A percentile compares a stretch with the other conserved stretches of the same genome.
Conservation (phyloP, 2,113 vertebrate species). For the Elachura formosa region DNA sequence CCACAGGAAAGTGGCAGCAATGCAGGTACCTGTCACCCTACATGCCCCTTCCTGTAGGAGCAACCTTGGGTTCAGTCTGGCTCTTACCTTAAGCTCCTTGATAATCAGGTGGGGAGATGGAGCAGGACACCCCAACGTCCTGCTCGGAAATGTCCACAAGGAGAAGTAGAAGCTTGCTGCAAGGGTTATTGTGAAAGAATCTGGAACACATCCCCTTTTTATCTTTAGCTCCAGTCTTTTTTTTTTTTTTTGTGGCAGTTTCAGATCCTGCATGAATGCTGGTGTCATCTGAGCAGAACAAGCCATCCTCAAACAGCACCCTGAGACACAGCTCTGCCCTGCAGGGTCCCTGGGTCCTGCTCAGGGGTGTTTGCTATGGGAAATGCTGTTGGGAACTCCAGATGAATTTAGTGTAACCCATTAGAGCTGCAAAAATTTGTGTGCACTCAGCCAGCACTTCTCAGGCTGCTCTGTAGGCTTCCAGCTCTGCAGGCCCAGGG, state of each 20-base stretch:
- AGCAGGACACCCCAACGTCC: neutral
- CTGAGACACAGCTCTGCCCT: neutral
- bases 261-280: neutral
- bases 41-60: fast-evolving
- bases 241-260: neutral
- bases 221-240: neutral
- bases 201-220: constrained; percentile 25
- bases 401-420: neutral
- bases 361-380: neutral
- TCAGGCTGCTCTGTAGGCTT: fast-evolving
- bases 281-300: neutral
- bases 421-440: neutral
- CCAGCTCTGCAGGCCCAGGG: neutral
- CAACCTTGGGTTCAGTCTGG: neutral
- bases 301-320: fast-evolving
- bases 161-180: neutral
- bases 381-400: neutral
- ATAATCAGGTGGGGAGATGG: neutral
- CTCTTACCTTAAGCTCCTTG: constrained; percentile 1
- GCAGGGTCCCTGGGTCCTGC: neutral
- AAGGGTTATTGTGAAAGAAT: neutral
- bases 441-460: neutral
- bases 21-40: neutral
- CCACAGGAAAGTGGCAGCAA: neutral
- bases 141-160: neutral